phyloP scores from a whole-genome alignment of 1,140 invertebrate genomes.

The Campoletis sonorensis region DNA sequence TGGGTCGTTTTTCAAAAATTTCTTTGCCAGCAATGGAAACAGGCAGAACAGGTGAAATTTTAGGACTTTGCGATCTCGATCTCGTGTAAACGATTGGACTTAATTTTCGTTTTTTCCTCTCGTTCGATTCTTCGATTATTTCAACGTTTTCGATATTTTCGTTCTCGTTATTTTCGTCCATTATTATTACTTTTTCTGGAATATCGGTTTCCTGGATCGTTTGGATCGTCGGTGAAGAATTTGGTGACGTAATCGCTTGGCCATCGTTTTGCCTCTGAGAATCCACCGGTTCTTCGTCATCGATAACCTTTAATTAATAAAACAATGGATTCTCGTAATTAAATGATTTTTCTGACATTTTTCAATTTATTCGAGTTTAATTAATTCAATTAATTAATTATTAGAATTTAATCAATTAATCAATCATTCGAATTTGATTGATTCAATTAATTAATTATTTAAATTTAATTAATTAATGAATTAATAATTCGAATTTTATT shows the following conservation, averaged over 20 bases:
- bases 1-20: conserved; percentile 59
- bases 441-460: too few relatives aligned
- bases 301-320: conserved; percentile 63
- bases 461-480: too few relatives aligned
- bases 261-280: conserved; percentile 54
- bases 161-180: conserved; percentile 65
- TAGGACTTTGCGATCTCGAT: conserved; percentile 66
- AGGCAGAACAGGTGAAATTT: neutral
- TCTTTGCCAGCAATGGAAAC: neutral
- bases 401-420: too few relatives aligned
- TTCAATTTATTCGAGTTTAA: too few relatives aligned
- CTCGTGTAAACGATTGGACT: conserved; percentile 73
- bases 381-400: too few relatives aligned
- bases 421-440: too few relatives aligned
- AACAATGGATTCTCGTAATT: too few relatives aligned
- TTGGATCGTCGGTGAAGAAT: neutral
- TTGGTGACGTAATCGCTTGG: neutral
- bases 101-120: conserved; percentile 63
- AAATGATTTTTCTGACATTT: too few relatives aligned
- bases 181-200: conserved; percentile 50
- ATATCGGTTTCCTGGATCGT: conserved; percentile 61
- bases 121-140: conserved; percentile 46
- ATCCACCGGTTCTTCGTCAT: conserved; percentile 67
- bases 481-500: too few relatives aligned
- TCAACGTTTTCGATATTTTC: conserved; percentile 61